These are phyloP conservation scores for Peromyscus leucopus DNA, from an alignment of 2,113 vertebrate species.

Conservation along the genomic window DNA sequence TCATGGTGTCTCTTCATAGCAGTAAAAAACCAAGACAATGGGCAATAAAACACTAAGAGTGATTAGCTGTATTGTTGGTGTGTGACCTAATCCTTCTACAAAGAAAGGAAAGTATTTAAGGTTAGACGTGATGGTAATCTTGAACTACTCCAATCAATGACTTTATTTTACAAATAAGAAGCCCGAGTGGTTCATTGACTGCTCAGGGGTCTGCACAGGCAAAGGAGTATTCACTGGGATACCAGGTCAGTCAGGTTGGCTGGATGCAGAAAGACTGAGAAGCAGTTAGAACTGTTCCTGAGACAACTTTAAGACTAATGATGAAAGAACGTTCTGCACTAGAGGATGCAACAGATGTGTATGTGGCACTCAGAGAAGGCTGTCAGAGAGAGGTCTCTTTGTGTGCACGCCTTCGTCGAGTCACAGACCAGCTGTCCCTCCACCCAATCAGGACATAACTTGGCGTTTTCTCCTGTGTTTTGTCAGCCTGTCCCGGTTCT, in stretches of 20 bases:
- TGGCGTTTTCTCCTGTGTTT: not conserved
- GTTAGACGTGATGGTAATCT: not conserved
- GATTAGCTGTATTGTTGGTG: not conserved
- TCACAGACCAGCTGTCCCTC: not conserved
- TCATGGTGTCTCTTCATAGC: too few relatives aligned
- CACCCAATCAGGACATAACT: not conserved
- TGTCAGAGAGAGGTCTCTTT: not conserved
- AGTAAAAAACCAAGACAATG: too few relatives aligned
- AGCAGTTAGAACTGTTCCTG: not conserved
- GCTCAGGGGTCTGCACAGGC: not conserved
- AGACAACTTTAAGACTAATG: not conserved
- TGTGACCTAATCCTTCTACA: not conserved
- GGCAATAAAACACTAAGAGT: not conserved
- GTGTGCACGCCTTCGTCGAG: not conserved
- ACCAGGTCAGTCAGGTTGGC: not conserved
- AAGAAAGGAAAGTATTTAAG: not conserved
- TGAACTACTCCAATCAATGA: not conserved
- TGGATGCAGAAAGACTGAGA: not conserved
- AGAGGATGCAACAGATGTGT: not conserved
- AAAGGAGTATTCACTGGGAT: not conserved
- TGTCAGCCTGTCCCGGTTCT: not conserved
- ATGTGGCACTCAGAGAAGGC: not conserved
- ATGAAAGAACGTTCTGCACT: not conserved
- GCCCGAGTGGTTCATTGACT: not conserved
- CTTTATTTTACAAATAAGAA: slow-evolving; percentile 18